These are phyloP conservation scores for Murina feae DNA, from an alignment of 2,113 vertebrate species.

Conservation along the genomic window DNA sequence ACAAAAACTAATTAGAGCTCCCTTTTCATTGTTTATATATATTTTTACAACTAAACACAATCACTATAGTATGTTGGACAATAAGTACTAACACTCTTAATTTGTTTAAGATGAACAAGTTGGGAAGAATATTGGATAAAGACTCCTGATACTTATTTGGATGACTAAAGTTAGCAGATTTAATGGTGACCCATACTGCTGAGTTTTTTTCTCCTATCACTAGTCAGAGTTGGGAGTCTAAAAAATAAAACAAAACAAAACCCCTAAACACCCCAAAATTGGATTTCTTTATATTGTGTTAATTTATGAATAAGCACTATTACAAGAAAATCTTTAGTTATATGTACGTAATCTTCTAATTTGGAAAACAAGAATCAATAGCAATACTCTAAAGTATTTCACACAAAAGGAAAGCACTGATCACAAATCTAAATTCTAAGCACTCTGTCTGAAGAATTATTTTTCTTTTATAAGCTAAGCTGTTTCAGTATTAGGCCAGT, in stretches of 20 bases:
- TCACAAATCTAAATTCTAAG: constrained; percentile 46
- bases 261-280: not conserved
- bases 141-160: constrained; percentile 28
- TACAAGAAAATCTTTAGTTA: constrained; percentile 65
- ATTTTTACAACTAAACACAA: constrained; percentile 35
- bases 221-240: constrained; percentile 22
- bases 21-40: constrained; percentile 27
- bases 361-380: constrained; percentile 1
- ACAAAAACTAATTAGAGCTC: constrained; percentile 10
- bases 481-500: not conserved
- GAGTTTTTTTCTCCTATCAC: not conserved
- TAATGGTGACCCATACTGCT: constrained; percentile 44
- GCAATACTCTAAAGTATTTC: constrained; percentile 1
- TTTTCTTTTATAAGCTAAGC: constrained; percentile 22
- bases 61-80: constrained; percentile 37
- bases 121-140: constrained; percentile 40
- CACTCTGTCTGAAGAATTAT: constrained; percentile 17
- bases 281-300: constrained; percentile 30
- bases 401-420: constrained; percentile 28
- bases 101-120: constrained; percentile 43
- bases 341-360: constrained; percentile 49
- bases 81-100: constrained; percentile 30
- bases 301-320: constrained; percentile 27
- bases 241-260: constrained; percentile 27
- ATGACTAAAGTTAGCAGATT: constrained; percentile 29